These are phyloP conservation scores for Caenorhabditis latens DNA, from an alignment of 1,140 invertebrate genomes.

Conservation along the genomic window DNA sequence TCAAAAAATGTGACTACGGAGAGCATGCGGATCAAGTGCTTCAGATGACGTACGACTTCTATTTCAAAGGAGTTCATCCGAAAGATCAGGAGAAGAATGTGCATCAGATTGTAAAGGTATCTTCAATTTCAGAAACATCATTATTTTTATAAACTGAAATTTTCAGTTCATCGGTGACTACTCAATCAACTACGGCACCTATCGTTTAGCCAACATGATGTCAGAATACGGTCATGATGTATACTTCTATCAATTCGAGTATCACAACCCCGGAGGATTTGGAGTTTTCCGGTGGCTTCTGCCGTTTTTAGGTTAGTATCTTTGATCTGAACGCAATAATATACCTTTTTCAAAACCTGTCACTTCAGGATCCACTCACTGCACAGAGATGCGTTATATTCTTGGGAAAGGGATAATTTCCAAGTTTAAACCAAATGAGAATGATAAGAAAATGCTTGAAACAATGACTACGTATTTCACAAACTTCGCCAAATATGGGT, in stretches of 20 bases:
- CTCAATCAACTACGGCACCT: constrained; percentile 43
- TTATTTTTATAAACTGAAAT: not conserved
- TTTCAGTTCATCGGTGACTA: constrained; percentile 61
- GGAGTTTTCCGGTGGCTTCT: constrained; percentile 57
- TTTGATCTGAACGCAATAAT: constrained; percentile 77
- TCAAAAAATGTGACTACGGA: constrained; percentile 58
- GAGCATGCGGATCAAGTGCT: constrained; percentile 4
- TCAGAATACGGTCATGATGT: constrained; percentile 81
- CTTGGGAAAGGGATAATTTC: constrained; percentile 69
- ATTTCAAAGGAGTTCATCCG: constrained; percentile 41
- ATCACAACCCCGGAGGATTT: constrained; percentile 88
- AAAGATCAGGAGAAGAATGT: constrained; percentile 53
- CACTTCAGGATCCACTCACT: constrained; percentile 90
- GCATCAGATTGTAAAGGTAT: constrained; percentile 27
- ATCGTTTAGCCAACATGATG: constrained; percentile 48
- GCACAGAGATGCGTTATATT: constrained; percentile 91
- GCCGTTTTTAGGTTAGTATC: constrained; percentile 53
- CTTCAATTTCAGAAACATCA: not conserved
- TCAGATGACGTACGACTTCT: constrained; percentile 37
- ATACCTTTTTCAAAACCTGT: too few relatives aligned
- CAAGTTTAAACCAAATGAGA: constrained; percentile 68
- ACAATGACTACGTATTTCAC: constrained; percentile 71
- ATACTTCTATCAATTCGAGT: constrained; percentile 88
- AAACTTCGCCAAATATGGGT: constrained; percentile 77
- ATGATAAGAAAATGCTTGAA: constrained; percentile 70